Conservation (phyloP, 2,797 vertebrate species). For the Xenentodon cancila region DNA sequence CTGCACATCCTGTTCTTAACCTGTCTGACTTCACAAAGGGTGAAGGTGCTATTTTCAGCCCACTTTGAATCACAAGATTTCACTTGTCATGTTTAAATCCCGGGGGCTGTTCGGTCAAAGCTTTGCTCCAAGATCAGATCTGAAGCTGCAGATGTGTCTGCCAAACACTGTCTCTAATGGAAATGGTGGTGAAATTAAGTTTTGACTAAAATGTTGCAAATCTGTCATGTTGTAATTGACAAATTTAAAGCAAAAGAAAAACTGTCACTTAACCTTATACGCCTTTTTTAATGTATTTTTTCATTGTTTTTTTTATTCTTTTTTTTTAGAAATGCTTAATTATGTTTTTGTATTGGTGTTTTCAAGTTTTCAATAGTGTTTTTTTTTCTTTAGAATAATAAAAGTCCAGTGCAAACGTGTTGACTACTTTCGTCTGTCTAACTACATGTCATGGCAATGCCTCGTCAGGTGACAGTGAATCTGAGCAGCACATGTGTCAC, state of each 20-base stretch:
- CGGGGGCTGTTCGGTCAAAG: conserved; percentile 29
- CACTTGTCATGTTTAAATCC: conserved; percentile 59
- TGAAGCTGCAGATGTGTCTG: conserved; percentile 27
- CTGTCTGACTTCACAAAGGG: conserved; percentile 47
- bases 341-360: conserved; percentile 31
- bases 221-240: neutral
- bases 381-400: conserved; percentile 36
- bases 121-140: conserved; percentile 32
- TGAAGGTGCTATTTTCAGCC: conserved; percentile 46
- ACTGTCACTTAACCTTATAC: too few species aligned
- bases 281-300: too few species aligned
- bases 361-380: neutral
- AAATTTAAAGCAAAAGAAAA: too few species aligned
- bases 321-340: neutral
- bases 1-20: conserved; percentile 45
- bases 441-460: conserved; percentile 1
- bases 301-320: too few species aligned
- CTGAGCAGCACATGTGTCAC: conserved; percentile 42
- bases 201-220: neutral
- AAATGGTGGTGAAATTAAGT: neutral
- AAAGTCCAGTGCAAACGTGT: conserved; percentile 17
- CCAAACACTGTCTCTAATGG: conserved; percentile 3
- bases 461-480: conserved; percentile 39
- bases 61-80: conserved; percentile 61
- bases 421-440: conserved; percentile 21